Percentiles rank a stretch among this genome's conserved stretches.
These are phyloP conservation scores for Sthenelais limicola DNA, from an alignment of 2,888 invertebrate genomes.

Conservation along the genomic window DNA sequence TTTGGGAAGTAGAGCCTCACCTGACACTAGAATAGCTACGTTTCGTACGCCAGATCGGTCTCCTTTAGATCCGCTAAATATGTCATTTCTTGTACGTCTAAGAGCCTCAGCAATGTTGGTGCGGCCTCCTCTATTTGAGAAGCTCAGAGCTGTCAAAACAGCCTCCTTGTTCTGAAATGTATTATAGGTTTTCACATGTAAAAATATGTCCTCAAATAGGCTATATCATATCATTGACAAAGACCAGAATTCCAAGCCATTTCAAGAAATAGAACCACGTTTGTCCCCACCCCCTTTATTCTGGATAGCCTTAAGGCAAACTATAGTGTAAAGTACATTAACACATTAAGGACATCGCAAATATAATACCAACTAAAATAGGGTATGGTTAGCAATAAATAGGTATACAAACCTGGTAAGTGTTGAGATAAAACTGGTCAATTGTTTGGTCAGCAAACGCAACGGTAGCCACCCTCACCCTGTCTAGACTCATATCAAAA, in stretches of 20 bases:
- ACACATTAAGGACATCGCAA: no score
- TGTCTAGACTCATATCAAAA: slow-evolving; percentile 51
- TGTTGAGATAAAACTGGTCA: slow-evolving; percentile 41
- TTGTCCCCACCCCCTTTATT: no score
- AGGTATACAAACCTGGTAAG: slow-evolving; percentile 28
- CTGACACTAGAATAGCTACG: slow-evolving; percentile 25
- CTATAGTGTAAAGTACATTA: no score
- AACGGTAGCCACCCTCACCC: slow-evolving; percentile 41
- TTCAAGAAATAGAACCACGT: no score
- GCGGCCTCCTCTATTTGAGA: slow-evolving; percentile 11
- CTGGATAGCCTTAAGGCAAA: no score
- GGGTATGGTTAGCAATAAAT: not conserved
- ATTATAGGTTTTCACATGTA: no score
- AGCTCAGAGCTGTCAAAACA: slow-evolving; percentile 16
- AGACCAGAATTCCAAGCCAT: no score
- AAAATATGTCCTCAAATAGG: no score
- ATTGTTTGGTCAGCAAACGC: slow-evolving; percentile 31
- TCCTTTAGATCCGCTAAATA: slow-evolving; percentile 13
- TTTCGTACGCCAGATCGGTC: slow-evolving; percentile 32
- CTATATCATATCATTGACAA: no score
- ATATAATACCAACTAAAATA: no score
- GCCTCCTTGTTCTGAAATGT: slow-evolving; percentile 37
- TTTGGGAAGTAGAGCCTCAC: no score
- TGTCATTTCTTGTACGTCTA: slow-evolving; percentile 4
- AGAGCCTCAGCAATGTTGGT: slow-evolving; percentile 22